Conservation (phyloP, 2,113 vertebrate species). For the Alexandromys fortis region DNA sequence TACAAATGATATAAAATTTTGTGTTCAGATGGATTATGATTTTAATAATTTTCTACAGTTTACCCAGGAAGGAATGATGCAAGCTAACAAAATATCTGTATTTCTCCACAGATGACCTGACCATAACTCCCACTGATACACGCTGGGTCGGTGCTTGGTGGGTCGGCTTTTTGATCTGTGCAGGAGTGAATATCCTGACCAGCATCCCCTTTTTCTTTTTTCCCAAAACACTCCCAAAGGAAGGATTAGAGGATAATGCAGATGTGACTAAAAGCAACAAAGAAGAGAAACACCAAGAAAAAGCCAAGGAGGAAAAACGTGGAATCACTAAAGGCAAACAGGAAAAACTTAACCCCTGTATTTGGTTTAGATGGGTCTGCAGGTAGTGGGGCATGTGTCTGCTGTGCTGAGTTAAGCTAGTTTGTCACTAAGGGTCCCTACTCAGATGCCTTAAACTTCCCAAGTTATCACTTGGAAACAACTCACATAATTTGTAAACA, state of each 20-base stretch:
- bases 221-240: constrained; percentile 84
- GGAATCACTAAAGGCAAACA: constrained; percentile 85
- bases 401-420: neutral
- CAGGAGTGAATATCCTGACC: constrained; percentile 81
- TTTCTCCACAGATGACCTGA: constrained; percentile 82
- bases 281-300: constrained; percentile 50
- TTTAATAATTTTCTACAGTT: neutral
- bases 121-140: constrained; percentile 83
- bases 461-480: neutral
- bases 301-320: constrained; percentile 70
- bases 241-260: constrained; percentile 72
- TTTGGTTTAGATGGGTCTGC: neutral
- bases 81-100: neutral
- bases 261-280: constrained; percentile 52
- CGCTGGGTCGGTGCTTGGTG: constrained; percentile 91
- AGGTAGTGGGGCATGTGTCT: neutral
- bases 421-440: neutral
- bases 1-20: neutral
- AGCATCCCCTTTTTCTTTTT: constrained; percentile 87
- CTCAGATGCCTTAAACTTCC: neutral
- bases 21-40: neutral
- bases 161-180: constrained; percentile 87
- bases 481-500: neutral
- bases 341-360: neutral
- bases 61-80: neutral